Evolutionary conservation across 2,888 invertebrate species (phyloP), one percentile per base, ranked within the genome.

Genomic region (Latrodectus hesperus): DNA sequence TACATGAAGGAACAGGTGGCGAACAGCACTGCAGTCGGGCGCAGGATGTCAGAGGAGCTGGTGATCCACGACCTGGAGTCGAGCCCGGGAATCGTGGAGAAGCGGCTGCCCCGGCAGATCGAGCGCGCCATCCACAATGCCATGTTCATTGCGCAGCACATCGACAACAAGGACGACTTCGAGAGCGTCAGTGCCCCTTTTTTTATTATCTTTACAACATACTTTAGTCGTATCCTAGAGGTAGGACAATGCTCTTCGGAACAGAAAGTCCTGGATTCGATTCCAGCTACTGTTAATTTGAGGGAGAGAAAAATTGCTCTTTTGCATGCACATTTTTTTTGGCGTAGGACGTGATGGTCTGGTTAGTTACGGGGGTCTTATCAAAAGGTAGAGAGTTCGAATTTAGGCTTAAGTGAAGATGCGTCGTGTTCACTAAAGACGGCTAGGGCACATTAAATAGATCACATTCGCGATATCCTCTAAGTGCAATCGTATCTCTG

Each of bases 41-140:
- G 83, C 16, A 38, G 82, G n/a, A 49, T 75, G 73, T 95, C 95
- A 94, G 91, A 95, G 95, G 91, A 93, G 94, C 38, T 94, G 94
- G 0, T 94, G 94, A 89, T 95, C 95, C 0, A 95, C 94, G 87
- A 95, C 95, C 49, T 96, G 96, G 0, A 96, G 96, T 89, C 96
- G 96, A 9, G 96, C 95, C 91, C 96, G 95, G 0, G 93, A 95
- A 90, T 89, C 90, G 90, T 86, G 90, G 91, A 86, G 90, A 90
- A 90, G 90, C 89, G 90, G 26, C 97, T 97, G 92, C 97, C 97
- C 0, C 97, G 97, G 91, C 97, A 98, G 92, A 93, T 98, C 91
- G 97, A 98, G 92, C 97, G 97, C 92, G 97, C 98, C 73, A 96
- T 98, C 90, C 97, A 97, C 92, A 98, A 98, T 92, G 97, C 98